Conservation (phyloP, 2,888 invertebrate species). For the Leptinotarsa tumamoca region DNA sequence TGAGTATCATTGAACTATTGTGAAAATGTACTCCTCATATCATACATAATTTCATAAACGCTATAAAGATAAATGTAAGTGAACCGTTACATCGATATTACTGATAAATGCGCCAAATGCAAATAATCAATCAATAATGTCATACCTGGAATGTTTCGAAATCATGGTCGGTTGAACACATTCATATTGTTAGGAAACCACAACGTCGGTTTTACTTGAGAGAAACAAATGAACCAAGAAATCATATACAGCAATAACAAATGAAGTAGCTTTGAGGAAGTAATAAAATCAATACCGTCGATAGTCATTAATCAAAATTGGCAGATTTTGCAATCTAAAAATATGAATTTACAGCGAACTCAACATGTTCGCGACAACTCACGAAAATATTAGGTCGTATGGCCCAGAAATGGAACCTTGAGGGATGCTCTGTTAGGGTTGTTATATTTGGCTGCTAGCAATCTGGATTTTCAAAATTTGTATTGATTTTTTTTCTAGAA, state of each 20-base stretch:
- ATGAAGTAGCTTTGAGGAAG: neutral
- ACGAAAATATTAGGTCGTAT: no score
- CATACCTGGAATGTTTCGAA: constrained; percentile 14
- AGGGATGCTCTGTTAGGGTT: no score
- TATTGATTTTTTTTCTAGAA: no score
- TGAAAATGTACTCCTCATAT: neutral
- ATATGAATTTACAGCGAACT: no score
- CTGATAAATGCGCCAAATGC: constrained; percentile 9
- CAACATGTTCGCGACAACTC: no score
- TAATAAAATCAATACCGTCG: neutral
- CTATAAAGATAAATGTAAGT: neutral
- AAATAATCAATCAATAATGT: constrained; percentile 19
- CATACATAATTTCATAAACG: neutral
- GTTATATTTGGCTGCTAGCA: no score
- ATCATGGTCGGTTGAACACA: constrained; percentile 12
- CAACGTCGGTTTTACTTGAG: neutral
- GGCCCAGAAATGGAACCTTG: no score
- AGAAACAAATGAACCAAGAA: constrained; percentile 6
- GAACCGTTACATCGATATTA: constrained; percentile 13
- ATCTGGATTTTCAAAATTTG: no score
- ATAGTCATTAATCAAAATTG: no score
- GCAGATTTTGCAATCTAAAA: no score
- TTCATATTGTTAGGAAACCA: constrained; percentile 2
- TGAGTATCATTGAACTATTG: neutral
- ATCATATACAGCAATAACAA: neutral